A percentile compares a stretch with the other conserved stretches of the same genome.
These are phyloP conservation scores for Stenichneumon culpator DNA, from an alignment of 2,888 invertebrate genomes.

Conservation along the genomic window DNA sequence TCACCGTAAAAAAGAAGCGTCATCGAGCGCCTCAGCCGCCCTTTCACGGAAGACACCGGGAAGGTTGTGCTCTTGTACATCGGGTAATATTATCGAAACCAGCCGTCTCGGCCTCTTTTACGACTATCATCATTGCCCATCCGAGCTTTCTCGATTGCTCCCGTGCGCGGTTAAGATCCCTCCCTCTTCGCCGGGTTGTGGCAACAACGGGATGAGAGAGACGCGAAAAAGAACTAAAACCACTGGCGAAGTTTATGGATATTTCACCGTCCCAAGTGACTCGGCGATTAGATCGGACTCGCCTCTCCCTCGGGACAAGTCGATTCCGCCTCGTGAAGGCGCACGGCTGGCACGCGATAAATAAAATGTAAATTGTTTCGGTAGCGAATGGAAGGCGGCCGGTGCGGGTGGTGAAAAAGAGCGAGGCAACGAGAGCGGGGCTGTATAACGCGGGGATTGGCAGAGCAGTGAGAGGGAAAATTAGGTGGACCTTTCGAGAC, in stretches of 20 bases:
- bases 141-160: constrained; percentile 42
- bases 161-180: constrained; percentile 4
- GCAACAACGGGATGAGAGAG: neutral
- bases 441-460: constrained; percentile 44
- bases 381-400: constrained; percentile 72
- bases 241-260: constrained; percentile 30
- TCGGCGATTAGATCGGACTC: constrained; percentile 45
- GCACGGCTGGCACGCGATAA: constrained; percentile 70
- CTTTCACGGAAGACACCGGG: constrained; percentile 6
- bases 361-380: constrained; percentile 79
- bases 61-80: constrained; percentile 50
- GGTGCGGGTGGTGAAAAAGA: constrained; percentile 47
- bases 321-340: constrained; percentile 51
- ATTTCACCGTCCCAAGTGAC: constrained; percentile 19
- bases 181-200: neutral
- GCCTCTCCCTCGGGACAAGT: constrained; percentile 34
- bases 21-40: constrained; percentile 30
- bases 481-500: constrained; percentile 69
- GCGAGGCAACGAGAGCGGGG: constrained; percentile 51
- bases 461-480: constrained; percentile 71
- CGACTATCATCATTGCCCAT: constrained; percentile 58
- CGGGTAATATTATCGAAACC: constrained; percentile 62
- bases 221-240: neutral
- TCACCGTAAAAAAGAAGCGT: constrained; percentile 72
- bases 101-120: constrained; percentile 54